Evolutionary conservation across 2,113 vertebrate species (phyloP), one percentile per base, ranked within the genome.

Genomic region (Caranx melampygus): DNA sequence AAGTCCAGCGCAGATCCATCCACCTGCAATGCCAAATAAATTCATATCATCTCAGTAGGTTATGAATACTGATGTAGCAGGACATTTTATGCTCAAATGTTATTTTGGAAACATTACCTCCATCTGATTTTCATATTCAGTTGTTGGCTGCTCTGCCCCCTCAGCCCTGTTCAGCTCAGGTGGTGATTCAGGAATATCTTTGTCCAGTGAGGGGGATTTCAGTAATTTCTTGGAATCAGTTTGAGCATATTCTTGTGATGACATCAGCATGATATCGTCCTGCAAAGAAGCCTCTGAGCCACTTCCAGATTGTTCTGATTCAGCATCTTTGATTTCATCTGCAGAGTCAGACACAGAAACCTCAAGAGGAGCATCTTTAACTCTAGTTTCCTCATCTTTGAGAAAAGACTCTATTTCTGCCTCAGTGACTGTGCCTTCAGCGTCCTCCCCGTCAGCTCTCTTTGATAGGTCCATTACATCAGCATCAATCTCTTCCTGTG

Each of bases 1-100:
- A 93, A 92, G 83, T 96, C 93, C 75, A 96, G 77, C 5, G 18
- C 45, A 13, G 68, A 77, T 2, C 31, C 13, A 16, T 92, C 74
- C 14, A 86, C 64, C 89, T 89, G 79, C 3, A 75, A 83, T 47
- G 8, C 68, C n/a, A 44, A 45, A 62, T 55, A 58, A 75, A 33
- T 42, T 47, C 5, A 35, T 3, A 60, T 3, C 14, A 62, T 21
- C 33, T 63, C 0, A 68, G 10, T 3, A 52, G 4, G 5, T 66
- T 54, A 55, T 18, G 6, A 73, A 35, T 31, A 35, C 14, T 33
- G 26, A 58, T 7, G 42, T 7, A 40, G 14, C 11, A 3, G 5
- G 12, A 49, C 0, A 2, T 26, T 45, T 11, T 18, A 34, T 12
- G 15, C 4, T 78, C 57, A 73, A 66, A 58, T 69, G 13, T 66